phyloP scores from a whole-genome alignment of 2,113 vertebrate species.

The Cephalopterus ornatus region DNA sequence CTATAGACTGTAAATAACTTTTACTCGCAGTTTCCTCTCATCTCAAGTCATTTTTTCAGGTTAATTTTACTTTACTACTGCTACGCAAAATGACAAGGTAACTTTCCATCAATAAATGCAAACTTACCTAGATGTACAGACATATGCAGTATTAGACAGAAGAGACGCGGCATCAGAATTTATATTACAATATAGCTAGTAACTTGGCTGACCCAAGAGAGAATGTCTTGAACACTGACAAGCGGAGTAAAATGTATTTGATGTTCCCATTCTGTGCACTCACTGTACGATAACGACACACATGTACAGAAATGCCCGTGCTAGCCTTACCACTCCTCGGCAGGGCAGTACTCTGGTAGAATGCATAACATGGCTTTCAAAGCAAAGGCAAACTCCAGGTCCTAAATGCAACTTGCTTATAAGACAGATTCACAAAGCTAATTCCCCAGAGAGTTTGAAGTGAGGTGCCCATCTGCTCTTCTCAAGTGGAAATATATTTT shows the following conservation, averaged over 20 bases:
- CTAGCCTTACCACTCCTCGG: neutral
- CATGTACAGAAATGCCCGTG: neutral
- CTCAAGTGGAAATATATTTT: neutral
- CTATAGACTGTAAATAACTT: neutral
- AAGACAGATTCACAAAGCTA: neutral
- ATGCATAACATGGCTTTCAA: neutral
- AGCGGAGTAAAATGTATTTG: neutral
- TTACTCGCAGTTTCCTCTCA: neutral
- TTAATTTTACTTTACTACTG: neutral
- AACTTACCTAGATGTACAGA: neutral
- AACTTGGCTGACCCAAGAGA: neutral
- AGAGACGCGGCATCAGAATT: neutral
- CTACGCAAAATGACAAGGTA: neutral
- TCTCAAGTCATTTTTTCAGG: neutral
- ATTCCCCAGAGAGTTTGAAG: neutral
- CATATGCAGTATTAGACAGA: neutral
- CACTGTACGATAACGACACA: neutral
- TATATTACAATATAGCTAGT: neutral
- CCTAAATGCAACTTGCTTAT: neutral
- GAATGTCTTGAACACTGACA: neutral
- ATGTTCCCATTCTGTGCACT: neutral
- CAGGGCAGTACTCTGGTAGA: neutral
- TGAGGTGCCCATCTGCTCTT: conserved; percentile 35
- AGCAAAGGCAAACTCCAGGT: neutral
- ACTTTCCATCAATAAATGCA: neutral